phyloP scores from a whole-genome alignment of 2,888 invertebrate species.

The Athrips mouffetella region DNA sequence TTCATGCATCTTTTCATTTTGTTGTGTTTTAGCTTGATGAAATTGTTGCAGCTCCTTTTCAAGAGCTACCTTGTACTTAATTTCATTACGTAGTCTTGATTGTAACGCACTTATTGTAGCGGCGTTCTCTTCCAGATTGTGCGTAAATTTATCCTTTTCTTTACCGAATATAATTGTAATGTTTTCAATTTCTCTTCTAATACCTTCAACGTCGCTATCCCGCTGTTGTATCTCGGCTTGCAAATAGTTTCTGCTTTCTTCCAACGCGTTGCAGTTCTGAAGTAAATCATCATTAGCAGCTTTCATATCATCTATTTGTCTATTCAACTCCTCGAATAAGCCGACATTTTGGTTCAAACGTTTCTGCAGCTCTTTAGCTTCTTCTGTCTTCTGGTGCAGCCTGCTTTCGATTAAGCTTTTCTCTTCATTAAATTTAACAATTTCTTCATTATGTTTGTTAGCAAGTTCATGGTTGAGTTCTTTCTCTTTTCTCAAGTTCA shows the following conservation, averaged over 20 bases:
- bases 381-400: conserved; percentile 37
- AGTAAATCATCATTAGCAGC: conserved; percentile 31
- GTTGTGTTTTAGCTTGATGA: conserved; percentile 28
- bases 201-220: conserved; percentile 35
- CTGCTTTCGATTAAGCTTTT: conserved; percentile 35
- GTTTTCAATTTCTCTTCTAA: conserved; percentile 42
- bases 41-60: conserved; percentile 41
- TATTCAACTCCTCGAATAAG: conserved; percentile 38
- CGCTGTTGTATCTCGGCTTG: conserved; percentile 40
- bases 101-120: conserved; percentile 45
- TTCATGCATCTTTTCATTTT: conserved; percentile 34
- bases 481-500: conserved; percentile 49
- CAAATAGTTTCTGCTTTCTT: conserved; percentile 37
- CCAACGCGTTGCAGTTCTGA: conserved; percentile 36
- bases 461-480: conserved; percentile 37
- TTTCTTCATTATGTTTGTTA: conserved; percentile 41
- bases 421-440: conserved; percentile 33
- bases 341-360: conserved; percentile 34
- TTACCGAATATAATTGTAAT: conserved; percentile 35
- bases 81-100: conserved; percentile 51
- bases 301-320: conserved; percentile 40
- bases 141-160: conserved; percentile 39
- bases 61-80: conserved; percentile 43
- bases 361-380: conserved; percentile 38
- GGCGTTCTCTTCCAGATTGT: conserved; percentile 47